A percentile compares a stretch with the other conserved stretches of the same genome.
phyloP scores from a whole-genome alignment of 2,113 vertebrate species.

The Chaetorhynchus papuensis region DNA sequence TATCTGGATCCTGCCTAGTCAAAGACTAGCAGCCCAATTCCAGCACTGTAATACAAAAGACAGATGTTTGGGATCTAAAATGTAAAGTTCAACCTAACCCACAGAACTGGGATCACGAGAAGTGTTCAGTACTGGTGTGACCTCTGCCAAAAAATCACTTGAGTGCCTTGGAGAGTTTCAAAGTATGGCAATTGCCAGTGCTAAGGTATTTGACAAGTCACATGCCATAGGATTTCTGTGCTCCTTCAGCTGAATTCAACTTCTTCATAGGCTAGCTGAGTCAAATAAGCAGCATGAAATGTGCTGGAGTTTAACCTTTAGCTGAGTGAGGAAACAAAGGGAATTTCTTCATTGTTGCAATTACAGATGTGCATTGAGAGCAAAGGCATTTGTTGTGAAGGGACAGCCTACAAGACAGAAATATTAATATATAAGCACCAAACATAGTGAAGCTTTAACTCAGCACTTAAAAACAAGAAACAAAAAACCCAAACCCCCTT shows the following conservation, averaged over 20 bases:
- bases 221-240: background rate
- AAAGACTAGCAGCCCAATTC: background rate
- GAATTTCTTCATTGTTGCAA: background rate
- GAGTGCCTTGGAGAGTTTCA: background rate
- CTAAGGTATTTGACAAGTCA: background rate
- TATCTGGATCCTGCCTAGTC: background rate
- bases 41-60: background rate
- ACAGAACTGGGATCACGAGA: background rate
- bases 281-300: background rate
- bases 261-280: rapidly evolving
- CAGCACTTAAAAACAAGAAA: background rate
- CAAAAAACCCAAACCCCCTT: background rate
- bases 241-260: background rate
- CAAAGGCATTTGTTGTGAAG: background rate
- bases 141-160: background rate
- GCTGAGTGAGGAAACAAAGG: background rate
- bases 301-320: background rate
- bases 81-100: background rate
- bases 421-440: background rate
- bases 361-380: background rate
- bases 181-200: background rate
- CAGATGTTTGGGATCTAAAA: background rate
- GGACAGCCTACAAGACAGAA: background rate
- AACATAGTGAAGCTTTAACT: background rate
- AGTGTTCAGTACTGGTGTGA: background rate